Base-by-base conservation (phyloP, 2,888 invertebrate species). In the Maniola hyperantus region DNA sequence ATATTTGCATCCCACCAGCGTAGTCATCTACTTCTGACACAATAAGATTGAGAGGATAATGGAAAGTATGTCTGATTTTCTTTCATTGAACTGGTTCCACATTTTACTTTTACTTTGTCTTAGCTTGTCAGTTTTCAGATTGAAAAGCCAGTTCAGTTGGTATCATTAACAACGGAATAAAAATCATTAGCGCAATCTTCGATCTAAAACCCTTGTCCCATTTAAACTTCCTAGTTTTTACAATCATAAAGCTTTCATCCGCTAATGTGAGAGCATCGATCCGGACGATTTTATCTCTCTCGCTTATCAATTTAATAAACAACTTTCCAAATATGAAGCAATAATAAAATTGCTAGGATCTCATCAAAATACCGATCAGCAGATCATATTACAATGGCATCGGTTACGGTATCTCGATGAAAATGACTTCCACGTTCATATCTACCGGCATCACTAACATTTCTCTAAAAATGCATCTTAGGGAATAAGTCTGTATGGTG, bases 351-450 rank as follows among this genome's bases (percentile, higher is more conserved):
- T 75, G 77, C 77, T 77, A 76, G 75, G 76, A 77, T 79, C 84
- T 83, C 84, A 88, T 87, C 86, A 84, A 85, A 86, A 86, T 82
- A 83, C 87, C 87, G 81, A 86, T 87, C 85, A 81, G 80, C 78
- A 80, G 85, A 84, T 85, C 82, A 80, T 81, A 85, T 84, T 82
- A 78, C 81, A 78, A 76, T 77, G 80, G 80, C 83, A 78, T 78
- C 76, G 75, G 77, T 78, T 78, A 83, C 83, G 84, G 80, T 77
- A 80, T 71, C 76, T 77, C 73, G 76, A 80, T 77, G 80, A 77
- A 80, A 81, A 84, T 81, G 80, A 78, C 79, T 74, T 73, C 74
- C 74, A 74, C 66, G 73, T 74, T 74, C 69, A 68, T 68, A 70
- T 55, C 50, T 36, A 20, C 51, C 65, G 44, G 62, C 57, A 54